A percentile compares a stretch with the other conserved stretches of the same genome.
Conservation (phyloP, 1,140 invertebrate genomes). For the Agrypnia vestita region DNA sequence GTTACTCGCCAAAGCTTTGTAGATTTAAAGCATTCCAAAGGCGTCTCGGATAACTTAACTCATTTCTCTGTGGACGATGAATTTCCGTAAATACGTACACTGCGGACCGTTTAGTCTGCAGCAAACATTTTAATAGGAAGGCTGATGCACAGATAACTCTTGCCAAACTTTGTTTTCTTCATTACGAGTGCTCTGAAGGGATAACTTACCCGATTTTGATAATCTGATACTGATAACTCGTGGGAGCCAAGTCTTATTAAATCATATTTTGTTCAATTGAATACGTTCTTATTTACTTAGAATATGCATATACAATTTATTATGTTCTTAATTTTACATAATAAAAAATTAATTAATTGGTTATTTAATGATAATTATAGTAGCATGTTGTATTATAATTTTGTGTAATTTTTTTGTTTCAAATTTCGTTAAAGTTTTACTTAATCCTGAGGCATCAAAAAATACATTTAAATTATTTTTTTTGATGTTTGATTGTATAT, state of each 20-base stretch:
- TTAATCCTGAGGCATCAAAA: too few species aligned
- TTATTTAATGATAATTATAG: too few species aligned
- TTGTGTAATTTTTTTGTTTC: too few species aligned
- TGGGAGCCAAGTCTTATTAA: too few species aligned
- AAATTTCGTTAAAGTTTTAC: too few species aligned
- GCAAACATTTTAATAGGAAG: conserved; percentile 23
- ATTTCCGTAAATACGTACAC: conserved; percentile 35
- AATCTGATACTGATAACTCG: neutral
- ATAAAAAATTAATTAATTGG: too few species aligned
- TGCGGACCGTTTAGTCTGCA: conserved; percentile 20
- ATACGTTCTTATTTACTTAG: neutral
- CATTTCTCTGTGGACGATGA: conserved; percentile 37
- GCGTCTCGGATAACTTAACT: conserved; percentile 46
- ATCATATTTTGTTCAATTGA: neutral
- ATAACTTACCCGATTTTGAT: neutral
- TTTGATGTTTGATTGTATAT: too few species aligned
- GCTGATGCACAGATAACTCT: neutral
- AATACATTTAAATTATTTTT: too few species aligned
- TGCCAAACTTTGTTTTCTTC: conserved; percentile 23
- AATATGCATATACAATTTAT: too few species aligned
- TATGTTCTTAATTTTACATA: too few species aligned
- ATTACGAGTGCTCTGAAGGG: neutral
- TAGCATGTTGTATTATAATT: too few species aligned
- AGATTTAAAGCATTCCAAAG: conserved; percentile 56
- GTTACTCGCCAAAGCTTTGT: conserved; percentile 57